These are phyloP conservation scores for Centropus unirufus DNA, from an alignment of 2,113 vertebrate genomes.

Conservation along the genomic window DNA sequence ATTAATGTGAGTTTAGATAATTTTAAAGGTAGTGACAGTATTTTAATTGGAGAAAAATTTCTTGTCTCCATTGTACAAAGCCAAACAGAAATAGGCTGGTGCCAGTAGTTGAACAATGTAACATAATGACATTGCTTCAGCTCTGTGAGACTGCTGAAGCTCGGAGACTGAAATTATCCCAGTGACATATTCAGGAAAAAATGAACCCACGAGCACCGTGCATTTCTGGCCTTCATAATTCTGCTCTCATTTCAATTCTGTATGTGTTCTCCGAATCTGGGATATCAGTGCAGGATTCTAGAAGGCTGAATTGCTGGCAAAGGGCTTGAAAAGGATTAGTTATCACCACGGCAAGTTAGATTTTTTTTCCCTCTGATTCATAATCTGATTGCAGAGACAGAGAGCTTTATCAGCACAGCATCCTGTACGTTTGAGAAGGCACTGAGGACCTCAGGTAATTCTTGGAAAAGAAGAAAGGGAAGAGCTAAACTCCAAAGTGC, in stretches of 20 bases:
- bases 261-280: not conserved
- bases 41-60: not conserved
- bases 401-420: not conserved
- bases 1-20: not conserved
- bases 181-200: not conserved
- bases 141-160: not conserved
- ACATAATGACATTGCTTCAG: not conserved
- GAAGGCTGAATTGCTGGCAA: not conserved
- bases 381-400: not conserved
- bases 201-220: fast-evolving
- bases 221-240: not conserved
- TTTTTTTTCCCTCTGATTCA: not conserved
- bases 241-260: not conserved
- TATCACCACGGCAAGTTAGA: not conserved
- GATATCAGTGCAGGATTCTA: not conserved
- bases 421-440: not conserved
- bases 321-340: not conserved
- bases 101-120: not conserved
- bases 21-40: not conserved
- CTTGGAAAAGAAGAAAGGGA: not conserved
- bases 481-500: not conserved
- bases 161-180: not conserved
- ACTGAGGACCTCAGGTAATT: not conserved
- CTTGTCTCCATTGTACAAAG: not conserved
- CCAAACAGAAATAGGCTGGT: not conserved